Base-by-base conservation (phyloP, 2,797 vertebrate species). In the Nannoperca obscura region DNA sequence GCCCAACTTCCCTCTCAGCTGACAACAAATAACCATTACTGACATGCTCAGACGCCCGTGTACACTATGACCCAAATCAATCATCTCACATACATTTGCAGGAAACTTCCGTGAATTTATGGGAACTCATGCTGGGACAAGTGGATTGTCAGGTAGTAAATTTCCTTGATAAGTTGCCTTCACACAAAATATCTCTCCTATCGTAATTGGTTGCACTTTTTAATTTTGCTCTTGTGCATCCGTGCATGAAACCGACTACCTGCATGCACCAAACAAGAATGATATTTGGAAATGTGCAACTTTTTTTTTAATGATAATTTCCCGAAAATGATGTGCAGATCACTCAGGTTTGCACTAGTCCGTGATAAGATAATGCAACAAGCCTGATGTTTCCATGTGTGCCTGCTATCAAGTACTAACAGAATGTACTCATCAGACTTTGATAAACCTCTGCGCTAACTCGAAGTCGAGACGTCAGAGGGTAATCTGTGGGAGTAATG, bases 21-120 rank as follows among this genome's bases (percentile, higher is more conserved):
- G 53, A 80, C 49, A 24, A 61, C 62, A 38, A 75, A 54, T 68
- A 72, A 83, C 58, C 68, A 46, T 72, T 65, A 42, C 82, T 87
- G 79, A 76, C 83, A 67, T 86, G 66, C 71, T 89, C 74, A 73
- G 79, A 91, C 78, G 49, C 74, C 57, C 71, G 67, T 60, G 57
- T 80, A 65, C 78, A 78, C 89, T 74, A 58, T 92, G 86, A 91
- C 85, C 87, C 85, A 89, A 93, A 91, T 95, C 85, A 95, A 94
- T 93, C 88, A 92, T 94, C 87, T 95, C 66, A 75, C 94, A 93
- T 93, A 95, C 94, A 65, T 95, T 96, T 95, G 93, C 94, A 95
- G 95, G 95, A 94, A 95, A 95, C 94, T 90, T 95, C 94, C 91
- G 84, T 95, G 95, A 95, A 93, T 95, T 94, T 96, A 94, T 95